Evolutionary conservation across 2,797 vertebrate species (phyloP).

Genomic region (Apogon hyalosoma): DNA sequence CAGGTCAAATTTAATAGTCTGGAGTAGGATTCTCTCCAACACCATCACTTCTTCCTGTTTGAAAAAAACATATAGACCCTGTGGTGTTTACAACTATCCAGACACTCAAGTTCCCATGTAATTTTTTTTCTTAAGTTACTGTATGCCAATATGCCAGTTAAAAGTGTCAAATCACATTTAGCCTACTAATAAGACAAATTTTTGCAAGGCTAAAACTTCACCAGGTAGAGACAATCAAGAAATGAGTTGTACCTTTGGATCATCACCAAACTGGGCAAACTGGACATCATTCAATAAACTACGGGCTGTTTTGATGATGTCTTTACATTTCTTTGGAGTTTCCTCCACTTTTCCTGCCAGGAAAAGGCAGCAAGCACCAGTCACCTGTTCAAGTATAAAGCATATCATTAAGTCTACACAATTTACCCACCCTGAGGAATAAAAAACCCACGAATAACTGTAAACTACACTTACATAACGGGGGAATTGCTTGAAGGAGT

Average conservation of each 20-base stretch:
- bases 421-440: no score
- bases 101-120: neutral
- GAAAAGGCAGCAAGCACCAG: conserved; percentile 93
- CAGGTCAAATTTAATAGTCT: conserved; percentile 95
- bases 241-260: conserved; percentile 87
- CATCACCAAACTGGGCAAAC: conserved; percentile 94
- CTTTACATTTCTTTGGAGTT: conserved; percentile 96
- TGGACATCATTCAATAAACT: conserved; percentile 92
- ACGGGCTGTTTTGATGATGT: conserved; percentile 95
- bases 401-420: conserved; percentile 38
- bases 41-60: conserved; percentile 95
- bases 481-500: conserved; percentile 95
- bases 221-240: no score
- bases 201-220: no score
- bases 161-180: no score
- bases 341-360: conserved; percentile 95
- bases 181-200: no score
- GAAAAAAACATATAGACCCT: neutral
- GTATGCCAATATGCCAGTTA: no score
- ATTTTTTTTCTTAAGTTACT: no score
- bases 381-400: conserved; percentile 82
- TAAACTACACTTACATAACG: conserved; percentile 87
- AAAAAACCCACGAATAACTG: no score
- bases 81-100: neutral
- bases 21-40: conserved; percentile 91